Base-by-base conservation (phyloP, 2,888 invertebrate genomes). In the Ptychoptera contaminata region DNA sequence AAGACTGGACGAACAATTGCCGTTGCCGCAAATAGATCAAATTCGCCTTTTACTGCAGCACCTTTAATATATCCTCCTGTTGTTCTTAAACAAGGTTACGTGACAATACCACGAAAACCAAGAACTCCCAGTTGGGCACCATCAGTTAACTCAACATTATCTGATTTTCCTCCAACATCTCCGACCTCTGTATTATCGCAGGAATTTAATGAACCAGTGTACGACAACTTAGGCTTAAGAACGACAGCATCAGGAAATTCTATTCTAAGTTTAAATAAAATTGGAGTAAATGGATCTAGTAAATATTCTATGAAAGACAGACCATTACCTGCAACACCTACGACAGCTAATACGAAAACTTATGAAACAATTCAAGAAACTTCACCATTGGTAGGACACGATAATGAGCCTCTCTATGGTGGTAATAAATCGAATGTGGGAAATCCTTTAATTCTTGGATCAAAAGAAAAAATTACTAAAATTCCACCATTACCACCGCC, bases 191-290 rank as follows among this genome's bases (percentile, higher is more conserved):
- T 32, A 4, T 34, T 42, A 16, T 42, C 42, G 12, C 15, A 16
- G 60, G 73, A 75, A 53, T 67, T 73, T 29, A 70, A 74, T 46
- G 85, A 86, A 56, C 88, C 88, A 0, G 74, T 88, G 16, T 90
- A 90, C 59, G 90, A 90, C 58, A 88, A 88, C 59, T 67, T 90
- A 40, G 90, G 90, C 0, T 65, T 82, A 14, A 72, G 90, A 43
- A 87, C 87, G 14, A 86, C 90, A 14, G 87, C 84, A 14, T 82
- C 85, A 50, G 90, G 90, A n/a, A 84, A 82, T 58, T 85, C 83
- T 3, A 77, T 77, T 10, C 64, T 83, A 31, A 85, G 84, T 45
- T 61, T 88, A 45, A 84, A 85, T 60, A 84, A 84, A 65, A 69
- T 77, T 16, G 76, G 76, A 8, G 60, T 73, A n/a, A 46, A 37